Evolutionary conservation across 2,888 invertebrate species (phyloP), one percentile per base, ranked within the genome.

Genomic region (Apotomis capreana): DNA sequence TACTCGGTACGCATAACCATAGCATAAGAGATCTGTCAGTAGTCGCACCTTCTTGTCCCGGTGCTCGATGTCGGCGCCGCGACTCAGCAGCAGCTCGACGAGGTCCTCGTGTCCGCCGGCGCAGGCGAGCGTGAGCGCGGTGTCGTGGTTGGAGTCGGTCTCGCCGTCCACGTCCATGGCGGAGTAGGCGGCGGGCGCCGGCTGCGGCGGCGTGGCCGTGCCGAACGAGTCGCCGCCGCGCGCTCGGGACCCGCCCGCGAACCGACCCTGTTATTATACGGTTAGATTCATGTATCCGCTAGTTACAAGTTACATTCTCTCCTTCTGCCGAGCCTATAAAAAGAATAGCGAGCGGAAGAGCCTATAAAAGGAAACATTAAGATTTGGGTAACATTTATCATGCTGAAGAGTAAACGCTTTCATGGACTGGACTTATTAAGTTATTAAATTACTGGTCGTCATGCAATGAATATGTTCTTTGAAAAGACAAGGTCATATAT

Each of bases 101-200:
- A 99, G 95, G 83, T 99, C 99, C 84, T 98, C 97, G 87, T 99
- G 98, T 0, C 99, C 99, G 76, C 99, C 99, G 74, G 98, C 98
- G 91, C 99, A 99, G 62, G 99, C 99, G 74, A 99, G 94, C 51
- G 99, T 99, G 71, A 99, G 94, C 69, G 99, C 99, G 4, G 99
- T 99, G 92, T 99, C 99, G 91, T 99, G 98, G 94, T 99, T 99
- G 82, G 98, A 98, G 90, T 99, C 99, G 0, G 99, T 99, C 94
- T 98, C 98, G 6, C 98, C 98, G 92, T 99, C 99, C 77, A 99
- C 97, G 89, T 99, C 98, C 94, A 98, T 97, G 79, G 95, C 95
- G 78, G 95, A 95, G 86, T 95, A 96, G 78, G 95, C 94, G 75
- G 92, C 91, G 76, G 94, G 90, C 79, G 91, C 88, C 70, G 92